Conservation (phyloP, 1,140 invertebrate genomes). For the Choristoneura fumiferana region DNA sequence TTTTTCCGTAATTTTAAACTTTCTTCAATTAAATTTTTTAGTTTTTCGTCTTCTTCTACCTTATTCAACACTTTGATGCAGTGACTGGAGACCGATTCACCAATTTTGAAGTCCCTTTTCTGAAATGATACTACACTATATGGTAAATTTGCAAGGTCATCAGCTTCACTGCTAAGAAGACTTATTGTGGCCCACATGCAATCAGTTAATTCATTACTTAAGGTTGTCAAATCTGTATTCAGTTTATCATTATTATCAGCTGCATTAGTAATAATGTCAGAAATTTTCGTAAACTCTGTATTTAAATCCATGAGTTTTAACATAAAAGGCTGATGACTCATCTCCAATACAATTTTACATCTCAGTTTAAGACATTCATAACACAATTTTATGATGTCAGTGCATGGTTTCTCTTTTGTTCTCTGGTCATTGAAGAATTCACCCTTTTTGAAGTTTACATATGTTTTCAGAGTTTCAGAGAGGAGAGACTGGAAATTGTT, state of each 20-base stretch:
- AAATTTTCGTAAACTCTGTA: slow-evolving; percentile 64
- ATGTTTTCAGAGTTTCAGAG: slow-evolving; percentile 54
- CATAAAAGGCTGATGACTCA: slow-evolving; percentile 58
- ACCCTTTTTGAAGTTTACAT: slow-evolving; percentile 49
- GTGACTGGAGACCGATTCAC: slow-evolving; percentile 51
- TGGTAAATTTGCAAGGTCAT: slow-evolving; percentile 52
- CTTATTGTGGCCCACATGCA: slow-evolving; percentile 65
- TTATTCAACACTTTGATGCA: slow-evolving; percentile 41
- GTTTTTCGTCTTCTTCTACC: slow-evolving; percentile 39
- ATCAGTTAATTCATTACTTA: slow-evolving; percentile 50
- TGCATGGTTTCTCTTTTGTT: slow-evolving; percentile 54
- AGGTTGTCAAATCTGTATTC: slow-evolving; percentile 34
- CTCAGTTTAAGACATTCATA: slow-evolving; percentile 69
- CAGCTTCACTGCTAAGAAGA: slow-evolving; percentile 48
- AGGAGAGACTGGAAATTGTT: slow-evolving; percentile 58
- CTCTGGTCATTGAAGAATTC: slow-evolving; percentile 52
- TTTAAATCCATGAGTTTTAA: slow-evolving; percentile 69
- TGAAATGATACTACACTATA: slow-evolving; percentile 68
- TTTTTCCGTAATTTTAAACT: slow-evolving; percentile 60
- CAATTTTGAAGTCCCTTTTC: slow-evolving; percentile 66
- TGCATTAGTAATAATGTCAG: slow-evolving; percentile 56
- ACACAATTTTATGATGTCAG: slow-evolving; percentile 62
- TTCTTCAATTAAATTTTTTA: slow-evolving; percentile 62
- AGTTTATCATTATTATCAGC: slow-evolving; percentile 60
- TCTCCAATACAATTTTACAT: slow-evolving; percentile 62